Conservation (phyloP, 2,888 invertebrate species). For the Drosophila formosana region DNA sequence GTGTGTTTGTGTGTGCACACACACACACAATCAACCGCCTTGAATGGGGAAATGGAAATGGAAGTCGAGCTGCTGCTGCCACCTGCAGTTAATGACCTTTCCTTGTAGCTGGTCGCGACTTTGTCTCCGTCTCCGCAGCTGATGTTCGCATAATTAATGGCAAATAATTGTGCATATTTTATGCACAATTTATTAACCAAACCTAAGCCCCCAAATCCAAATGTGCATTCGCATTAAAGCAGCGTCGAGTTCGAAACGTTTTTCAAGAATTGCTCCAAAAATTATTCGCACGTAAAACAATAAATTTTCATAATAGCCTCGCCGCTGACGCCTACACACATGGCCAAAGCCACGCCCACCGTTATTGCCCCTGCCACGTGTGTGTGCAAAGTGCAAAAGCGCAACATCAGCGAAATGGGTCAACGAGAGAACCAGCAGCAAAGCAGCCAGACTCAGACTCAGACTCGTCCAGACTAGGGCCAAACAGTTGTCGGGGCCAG, state of each 20-base stretch:
- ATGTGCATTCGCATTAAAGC: constrained; percentile 4
- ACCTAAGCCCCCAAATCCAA: neutral
- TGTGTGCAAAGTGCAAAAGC: constrained; percentile 64
- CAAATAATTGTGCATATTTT: constrained; percentile 47
- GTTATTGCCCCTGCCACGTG: constrained; percentile 50
- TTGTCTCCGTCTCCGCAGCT: neutral
- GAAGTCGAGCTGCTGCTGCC: neutral
- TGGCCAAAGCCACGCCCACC: constrained; percentile 29
- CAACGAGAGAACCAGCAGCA: neutral
- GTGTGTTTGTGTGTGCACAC: too few species aligned
- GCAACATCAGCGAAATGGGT: constrained; percentile 68
- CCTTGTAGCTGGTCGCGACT: constrained; percentile 9
- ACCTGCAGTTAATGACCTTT: constrained; percentile 54
- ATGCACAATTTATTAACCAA: constrained; percentile 26
- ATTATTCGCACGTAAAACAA: constrained; percentile 66
- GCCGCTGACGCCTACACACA: constrained; percentile 32
- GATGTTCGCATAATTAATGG: constrained; percentile 47
- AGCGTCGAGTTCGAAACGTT: constrained; percentile 11
- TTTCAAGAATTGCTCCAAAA: constrained; percentile 36
- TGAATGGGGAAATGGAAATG: constrained; percentile 2
- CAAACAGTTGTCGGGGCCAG: constrained; percentile 25
- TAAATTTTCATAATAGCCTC: constrained; percentile 68
- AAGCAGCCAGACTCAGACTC: neutral
- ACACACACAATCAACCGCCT: constrained; percentile 13
- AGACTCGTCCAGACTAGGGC: constrained; percentile 22